Conservation (phyloP, 2,797 vertebrate species). For the Pangasius mekongensis region DNA sequence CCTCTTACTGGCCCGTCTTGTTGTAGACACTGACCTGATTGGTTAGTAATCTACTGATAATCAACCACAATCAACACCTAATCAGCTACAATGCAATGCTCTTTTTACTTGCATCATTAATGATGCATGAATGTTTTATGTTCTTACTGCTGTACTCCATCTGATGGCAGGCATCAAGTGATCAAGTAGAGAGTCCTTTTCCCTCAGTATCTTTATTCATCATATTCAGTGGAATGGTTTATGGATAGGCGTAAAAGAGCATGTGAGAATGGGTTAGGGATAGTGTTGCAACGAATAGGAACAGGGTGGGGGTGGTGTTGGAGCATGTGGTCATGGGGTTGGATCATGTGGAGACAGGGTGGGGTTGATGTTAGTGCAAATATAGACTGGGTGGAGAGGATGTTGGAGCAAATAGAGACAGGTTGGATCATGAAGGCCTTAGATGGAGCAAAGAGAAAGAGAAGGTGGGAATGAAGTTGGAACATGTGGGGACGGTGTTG, state of each 20-base stretch:
- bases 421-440: neutral
- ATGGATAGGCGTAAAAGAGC: neutral
- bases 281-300: neutral
- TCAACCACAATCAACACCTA: constrained; percentile 32
- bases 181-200: neutral
- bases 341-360: neutral
- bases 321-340: neutral
- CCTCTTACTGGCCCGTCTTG: neutral
- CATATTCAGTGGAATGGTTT: neutral
- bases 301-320: neutral
- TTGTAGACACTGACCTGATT: neutral
- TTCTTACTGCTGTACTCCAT: no score
- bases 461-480: neutral
- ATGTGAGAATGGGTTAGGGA: neutral
- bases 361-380: neutral
- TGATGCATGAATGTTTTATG: neutral
- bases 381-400: neutral
- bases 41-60: constrained; percentile 21
- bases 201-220: neutral
- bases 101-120: neutral
- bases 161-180: neutral
- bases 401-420: neutral
- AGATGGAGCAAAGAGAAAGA: neutral
- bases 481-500: neutral
- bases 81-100: constrained; percentile 15